Evolutionary conservation across 92 coral and sea anemone species (phyloP).

Genomic region (Palythoa heliodiscus): DNA sequence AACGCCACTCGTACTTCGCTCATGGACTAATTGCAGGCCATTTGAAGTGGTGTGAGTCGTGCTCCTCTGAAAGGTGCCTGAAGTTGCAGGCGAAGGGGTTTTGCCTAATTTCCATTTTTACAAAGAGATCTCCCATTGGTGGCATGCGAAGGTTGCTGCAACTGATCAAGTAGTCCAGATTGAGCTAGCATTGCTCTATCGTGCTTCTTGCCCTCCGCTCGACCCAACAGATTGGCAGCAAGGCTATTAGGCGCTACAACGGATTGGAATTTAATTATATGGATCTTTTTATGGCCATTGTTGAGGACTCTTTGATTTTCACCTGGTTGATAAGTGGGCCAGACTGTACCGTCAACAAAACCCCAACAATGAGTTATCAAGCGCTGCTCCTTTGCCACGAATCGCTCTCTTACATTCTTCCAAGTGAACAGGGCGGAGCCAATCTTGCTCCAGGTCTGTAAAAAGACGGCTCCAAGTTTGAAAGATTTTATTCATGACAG

Average conservation of each 20-base stretch:
- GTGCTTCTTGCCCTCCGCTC: neutral
- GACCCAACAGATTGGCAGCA: neutral
- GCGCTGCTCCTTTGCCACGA: slow-evolving; percentile 14
- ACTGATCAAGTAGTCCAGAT: too few relatives aligned
- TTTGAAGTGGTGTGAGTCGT: too few relatives aligned
- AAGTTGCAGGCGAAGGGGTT: slow-evolving; percentile 39
- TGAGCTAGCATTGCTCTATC: slow-evolving; percentile 12
- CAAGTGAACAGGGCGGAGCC: slow-evolving; percentile 1
- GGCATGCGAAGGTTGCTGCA: neutral
- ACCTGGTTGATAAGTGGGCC: neutral
- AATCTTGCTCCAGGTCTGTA: neutral
- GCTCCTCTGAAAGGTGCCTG: too few relatives aligned
- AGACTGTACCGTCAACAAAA: slow-evolving; percentile 2
- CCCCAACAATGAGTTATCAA: neutral
- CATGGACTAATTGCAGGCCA: too few relatives aligned
- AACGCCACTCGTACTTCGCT: too few relatives aligned
- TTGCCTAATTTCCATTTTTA: neutral
- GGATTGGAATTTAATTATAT: neutral
- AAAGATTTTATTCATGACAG: slow-evolving; percentile 7
- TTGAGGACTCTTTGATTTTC: neutral
- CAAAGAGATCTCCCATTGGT: neutral
- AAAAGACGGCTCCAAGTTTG: neutral
- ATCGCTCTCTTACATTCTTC: neutral
- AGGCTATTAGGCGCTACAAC: neutral
- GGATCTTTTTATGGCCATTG: neutral